Evolutionary conservation across 1,140 invertebrate genomes (phyloP).

Genomic region (Bombus haemorrhoidalis): DNA sequence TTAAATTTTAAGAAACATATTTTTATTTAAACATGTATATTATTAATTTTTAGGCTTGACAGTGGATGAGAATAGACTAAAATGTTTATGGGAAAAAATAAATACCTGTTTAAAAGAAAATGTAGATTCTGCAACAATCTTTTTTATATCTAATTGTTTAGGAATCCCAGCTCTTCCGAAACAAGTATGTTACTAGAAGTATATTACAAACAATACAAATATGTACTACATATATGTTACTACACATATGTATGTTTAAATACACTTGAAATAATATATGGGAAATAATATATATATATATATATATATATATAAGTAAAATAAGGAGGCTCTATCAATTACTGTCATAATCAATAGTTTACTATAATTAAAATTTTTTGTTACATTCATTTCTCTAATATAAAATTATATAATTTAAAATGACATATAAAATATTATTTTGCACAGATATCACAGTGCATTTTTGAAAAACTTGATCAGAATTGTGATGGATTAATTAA

Average conservation of each 20-base stretch:
- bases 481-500: slow-evolving; percentile 87
- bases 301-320: background rate
- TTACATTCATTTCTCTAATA: background rate
- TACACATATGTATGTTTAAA: too few relatives aligned
- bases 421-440: slow-evolving; percentile 80
- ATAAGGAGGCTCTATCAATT: slow-evolving; percentile 43
- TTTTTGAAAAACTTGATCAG: slow-evolving; percentile 87
- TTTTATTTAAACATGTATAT: background rate
- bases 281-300: too few relatives aligned
- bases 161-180: slow-evolving; percentile 71
- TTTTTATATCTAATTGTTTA: slow-evolving; percentile 68
- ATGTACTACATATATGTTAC: background rate
- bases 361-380: background rate
- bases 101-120: slow-evolving; percentile 64
- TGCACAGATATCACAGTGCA: slow-evolving; percentile 85
- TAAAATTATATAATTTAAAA: slow-evolving; percentile 33
- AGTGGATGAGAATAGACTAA: slow-evolving; percentile 67
- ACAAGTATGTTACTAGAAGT: slow-evolving; percentile 60
- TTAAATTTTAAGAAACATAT: background rate
- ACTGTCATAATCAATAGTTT: slow-evolving; percentile 3
- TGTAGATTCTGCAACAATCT: slow-evolving; percentile 68
- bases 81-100: slow-evolving; percentile 71
- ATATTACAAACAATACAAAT: slow-evolving; percentile 58
- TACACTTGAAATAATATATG: too few relatives aligned
- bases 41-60: slow-evolving; percentile 61